A percentile compares a stretch with the other conserved stretches of the same genome.
Evolutionary conservation across 2,888 invertebrate genomes (phyloP).

Genomic region (Drosophila gaucha): DNA sequence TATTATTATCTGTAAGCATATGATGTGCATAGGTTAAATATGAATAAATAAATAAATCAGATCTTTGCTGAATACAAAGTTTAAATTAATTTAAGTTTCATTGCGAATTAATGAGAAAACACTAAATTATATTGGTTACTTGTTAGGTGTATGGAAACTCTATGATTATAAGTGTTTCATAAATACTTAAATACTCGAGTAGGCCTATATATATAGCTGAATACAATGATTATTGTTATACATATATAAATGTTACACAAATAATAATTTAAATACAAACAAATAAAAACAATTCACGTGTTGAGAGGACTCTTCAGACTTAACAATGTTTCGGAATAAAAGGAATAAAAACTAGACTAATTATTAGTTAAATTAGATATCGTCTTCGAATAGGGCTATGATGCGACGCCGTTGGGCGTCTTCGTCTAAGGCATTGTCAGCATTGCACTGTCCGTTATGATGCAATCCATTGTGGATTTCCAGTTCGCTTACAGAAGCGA

Average conservation of each 20-base stretch:
- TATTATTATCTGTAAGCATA: no score
- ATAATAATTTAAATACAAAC: conserved; percentile 5
- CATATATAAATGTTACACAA: neutral
- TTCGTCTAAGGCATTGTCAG: conserved; percentile 43
- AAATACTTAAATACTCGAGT: conserved; percentile 26
- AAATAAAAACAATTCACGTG: conserved; percentile 9
- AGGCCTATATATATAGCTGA: neutral
- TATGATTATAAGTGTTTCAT: conserved; percentile 15
- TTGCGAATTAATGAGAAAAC: neutral
- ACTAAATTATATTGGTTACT: neutral
- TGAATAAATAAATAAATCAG: no score
- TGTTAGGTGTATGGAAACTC: neutral
- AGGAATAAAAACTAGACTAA: conserved; percentile 1
- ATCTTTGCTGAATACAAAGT: no score
- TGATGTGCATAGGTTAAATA: no score
- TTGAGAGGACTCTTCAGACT: conserved; percentile 30
- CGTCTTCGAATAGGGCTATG: conserved; percentile 83
- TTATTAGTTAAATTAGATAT: conserved; percentile 45
- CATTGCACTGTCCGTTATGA: conserved; percentile 69
- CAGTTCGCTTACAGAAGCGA: conserved; percentile 78
- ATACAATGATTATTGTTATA: neutral
- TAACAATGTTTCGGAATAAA: conserved; percentile 13
- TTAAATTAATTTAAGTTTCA: no score
- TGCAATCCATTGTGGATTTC: conserved; percentile 82
- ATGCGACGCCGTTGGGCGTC: conserved; percentile 78